Evolutionary conservation across 2,797 vertebrate species (phyloP), one percentile per base, ranked within the genome.

Genomic region (Falco novaeseelandiae): DNA sequence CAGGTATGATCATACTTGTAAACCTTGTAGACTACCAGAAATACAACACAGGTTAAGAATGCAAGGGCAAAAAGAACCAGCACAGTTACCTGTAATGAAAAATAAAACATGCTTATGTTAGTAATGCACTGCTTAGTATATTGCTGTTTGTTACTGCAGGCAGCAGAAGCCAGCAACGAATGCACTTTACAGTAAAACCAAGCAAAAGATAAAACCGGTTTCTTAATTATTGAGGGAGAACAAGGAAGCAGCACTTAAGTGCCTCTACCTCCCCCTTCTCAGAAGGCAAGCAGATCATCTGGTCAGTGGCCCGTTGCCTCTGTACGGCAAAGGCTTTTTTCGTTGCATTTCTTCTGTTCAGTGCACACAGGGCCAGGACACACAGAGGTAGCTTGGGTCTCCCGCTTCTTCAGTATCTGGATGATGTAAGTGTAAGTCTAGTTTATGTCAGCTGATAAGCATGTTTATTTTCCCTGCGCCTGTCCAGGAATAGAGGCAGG

Each of bases 1-100:
- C 99, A 99, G 36, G 99, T 98, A 81, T 99, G 99, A 93, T 99
- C 99, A 10, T 99, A 99, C 98, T 99, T 99, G 98, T 99, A 99
- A 96, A 99, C 99, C 98, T 99, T 99, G 98, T 99, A 99, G 98
- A 99, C 99, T 6, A 99, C 99, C 98, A 99, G 98, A 98, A 99
- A 99, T 95, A 99, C 99, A 79, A 99, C 98, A 54, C 99, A 99
- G 4, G 99, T 98, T 97, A 99, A 97, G 98, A 99, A 99, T 1
- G 99, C 99, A 97, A 99, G 98, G 65, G 99, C 99, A 71, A 99
- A 99, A 95, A 99, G 98, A 96, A 99, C 99, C 97, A 99, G 98
- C 98, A 99, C 98, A 3, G 99, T 99, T 88, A 99, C 99, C 99
- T 99, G 96, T 10, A 80, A 96, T 89, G 46, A 90, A 69, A 96